These are phyloP conservation scores for Physocephala rufipes DNA, from an alignment of 2,888 invertebrate species.

Conservation along the genomic window DNA sequence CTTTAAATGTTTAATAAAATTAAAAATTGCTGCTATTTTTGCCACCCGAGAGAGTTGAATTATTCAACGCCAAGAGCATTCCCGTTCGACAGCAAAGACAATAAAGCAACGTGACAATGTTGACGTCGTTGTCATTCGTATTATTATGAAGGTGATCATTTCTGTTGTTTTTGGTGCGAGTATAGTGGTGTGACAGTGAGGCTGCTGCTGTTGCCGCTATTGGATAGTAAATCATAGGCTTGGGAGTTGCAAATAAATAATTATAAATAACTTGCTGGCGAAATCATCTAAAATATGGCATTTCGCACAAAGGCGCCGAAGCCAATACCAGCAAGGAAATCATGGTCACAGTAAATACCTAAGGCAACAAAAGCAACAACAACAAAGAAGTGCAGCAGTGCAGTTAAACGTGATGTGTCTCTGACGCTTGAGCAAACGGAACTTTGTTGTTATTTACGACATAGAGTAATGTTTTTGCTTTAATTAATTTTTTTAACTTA, in stretches of 20 bases:
- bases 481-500: constrained; percentile 26
- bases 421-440: constrained; percentile 31
- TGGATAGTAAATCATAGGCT: constrained; percentile 27
- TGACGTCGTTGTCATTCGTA: no score
- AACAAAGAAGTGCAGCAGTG: constrained; percentile 18
- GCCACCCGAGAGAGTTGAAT: not conserved
- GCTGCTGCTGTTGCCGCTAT: not conserved
- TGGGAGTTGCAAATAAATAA: constrained; percentile 30
- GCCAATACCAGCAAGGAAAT: not conserved
- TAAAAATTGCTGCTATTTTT: not conserved
- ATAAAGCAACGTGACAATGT: not conserved
- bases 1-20: constrained; percentile 20
- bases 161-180: not conserved
- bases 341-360: not conserved
- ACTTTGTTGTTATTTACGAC: constrained; percentile 28
- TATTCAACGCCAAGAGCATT: not conserved
- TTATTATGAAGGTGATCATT: no score
- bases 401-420: constrained; percentile 28
- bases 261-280: constrained; percentile 17
- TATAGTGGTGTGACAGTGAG: not conserved
- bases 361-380: not conserved
- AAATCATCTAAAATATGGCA: constrained; percentile 26
- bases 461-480: not conserved
- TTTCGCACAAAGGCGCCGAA: constrained; percentile 18
- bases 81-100: no score